Evolutionary conservation across 1,140 invertebrate species (phyloP).

Genomic region (Trypoxylus dichotomus): DNA sequence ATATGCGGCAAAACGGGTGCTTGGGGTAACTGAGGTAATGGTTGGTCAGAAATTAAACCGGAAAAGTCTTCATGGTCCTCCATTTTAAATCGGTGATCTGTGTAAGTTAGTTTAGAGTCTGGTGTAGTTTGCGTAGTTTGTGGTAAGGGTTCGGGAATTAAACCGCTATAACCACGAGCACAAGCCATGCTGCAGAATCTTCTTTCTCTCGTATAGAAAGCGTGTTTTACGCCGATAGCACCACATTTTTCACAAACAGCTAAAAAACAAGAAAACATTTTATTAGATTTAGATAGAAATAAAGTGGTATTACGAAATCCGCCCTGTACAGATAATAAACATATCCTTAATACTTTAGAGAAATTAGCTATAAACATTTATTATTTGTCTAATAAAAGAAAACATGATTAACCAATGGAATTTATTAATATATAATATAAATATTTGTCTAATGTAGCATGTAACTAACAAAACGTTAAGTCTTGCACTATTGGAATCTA

Average conservation of each 20-base stretch:
- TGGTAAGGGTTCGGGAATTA: conserved; percentile 47
- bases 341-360: no score
- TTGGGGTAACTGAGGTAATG: conserved; percentile 55
- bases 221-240: conserved; percentile 85
- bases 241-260: conserved; percentile 89
- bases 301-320: neutral
- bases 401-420: no score
- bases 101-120: conserved; percentile 47
- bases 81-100: conserved; percentile 51
- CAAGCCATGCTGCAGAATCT: conserved; percentile 78
- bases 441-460: no score
- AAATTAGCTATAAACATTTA: no score
- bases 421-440: no score
- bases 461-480: no score
- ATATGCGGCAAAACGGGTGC: conserved; percentile 44
- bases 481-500: no score
- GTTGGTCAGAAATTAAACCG: conserved; percentile 55
- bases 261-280: conserved; percentile 48
- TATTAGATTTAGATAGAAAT: neutral
- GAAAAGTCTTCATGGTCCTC: conserved; percentile 48
- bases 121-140: conserved; percentile 49
- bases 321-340: no score
- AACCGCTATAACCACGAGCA: conserved; percentile 60
- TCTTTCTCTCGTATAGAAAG: conserved; percentile 85
- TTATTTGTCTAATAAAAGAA: no score